phyloP scores from a whole-genome alignment of 1,140 invertebrate genomes.

The Drosophila carrolli region DNA sequence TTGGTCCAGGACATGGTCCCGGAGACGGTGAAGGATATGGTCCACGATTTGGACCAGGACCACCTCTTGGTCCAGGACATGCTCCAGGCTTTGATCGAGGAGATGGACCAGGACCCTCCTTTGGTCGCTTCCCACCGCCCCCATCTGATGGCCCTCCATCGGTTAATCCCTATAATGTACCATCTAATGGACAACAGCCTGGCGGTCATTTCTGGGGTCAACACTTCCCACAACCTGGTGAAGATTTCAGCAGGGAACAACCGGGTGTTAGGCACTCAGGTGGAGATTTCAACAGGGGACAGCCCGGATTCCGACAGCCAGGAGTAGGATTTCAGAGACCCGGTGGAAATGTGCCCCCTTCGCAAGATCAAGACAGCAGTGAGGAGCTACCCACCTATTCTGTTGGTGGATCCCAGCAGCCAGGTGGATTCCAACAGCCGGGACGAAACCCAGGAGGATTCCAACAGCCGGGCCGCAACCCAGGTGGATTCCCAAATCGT shows the following conservation, averaged over 20 bases:
- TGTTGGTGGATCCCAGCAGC: no score
- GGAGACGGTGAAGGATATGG: no score
- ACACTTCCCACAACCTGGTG: constrained; percentile 1
- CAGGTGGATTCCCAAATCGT: constrained; percentile 1
- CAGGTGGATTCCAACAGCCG: constrained; percentile 1
- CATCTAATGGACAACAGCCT: neutral
- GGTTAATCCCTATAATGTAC: neutral
- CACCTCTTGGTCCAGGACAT: no score
- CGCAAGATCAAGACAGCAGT: no score
- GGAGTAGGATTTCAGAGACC: neutral
- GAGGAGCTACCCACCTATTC: no score
- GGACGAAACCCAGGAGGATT: neutral
- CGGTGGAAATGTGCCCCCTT: neutral
- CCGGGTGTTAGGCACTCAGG: constrained; percentile 11
- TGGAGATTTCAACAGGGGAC: constrained; percentile 2
- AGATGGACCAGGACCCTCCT: neutral
- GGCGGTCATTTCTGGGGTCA: constrained; percentile 2
- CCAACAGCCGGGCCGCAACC: constrained; percentile 1
- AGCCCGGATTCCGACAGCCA: constrained; percentile 1
- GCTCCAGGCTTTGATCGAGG: no score
- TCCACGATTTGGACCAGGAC: no score
- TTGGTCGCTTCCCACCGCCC: neutral
- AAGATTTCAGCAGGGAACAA: constrained; percentile 10
- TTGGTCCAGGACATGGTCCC: no score
- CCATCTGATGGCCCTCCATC: neutral